Evolutionary conservation across 2,888 invertebrate species (phyloP).

Genomic region (Cantharis rustica): DNA sequence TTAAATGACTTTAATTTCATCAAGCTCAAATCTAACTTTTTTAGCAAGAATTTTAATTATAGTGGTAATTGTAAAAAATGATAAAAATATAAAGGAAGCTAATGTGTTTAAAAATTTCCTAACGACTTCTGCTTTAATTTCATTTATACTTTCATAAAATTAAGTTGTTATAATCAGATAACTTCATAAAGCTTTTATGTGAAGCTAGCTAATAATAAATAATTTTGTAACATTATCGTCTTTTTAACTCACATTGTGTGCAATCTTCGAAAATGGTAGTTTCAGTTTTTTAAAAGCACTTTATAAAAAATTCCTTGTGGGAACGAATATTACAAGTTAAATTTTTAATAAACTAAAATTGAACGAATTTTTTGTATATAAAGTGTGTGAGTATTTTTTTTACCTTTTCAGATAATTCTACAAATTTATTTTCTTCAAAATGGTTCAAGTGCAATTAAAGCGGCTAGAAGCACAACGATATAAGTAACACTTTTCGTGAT

Average conservation of each 20-base stretch:
- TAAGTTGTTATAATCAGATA: slow-evolving; percentile 47
- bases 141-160: slow-evolving; percentile 44
- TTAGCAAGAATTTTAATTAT: not conserved
- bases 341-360: too few species aligned
- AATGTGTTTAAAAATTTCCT: slow-evolving; percentile 44
- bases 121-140: slow-evolving; percentile 48
- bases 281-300: not conserved
- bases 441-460: too few species aligned
- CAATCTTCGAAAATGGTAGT: not conserved
- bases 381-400: too few species aligned
- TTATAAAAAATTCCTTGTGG: too few species aligned
- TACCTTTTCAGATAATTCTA: too few species aligned
- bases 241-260: not conserved
- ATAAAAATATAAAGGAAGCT: slow-evolving; percentile 29
- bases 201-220: slow-evolving; percentile 3
- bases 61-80: slow-evolving; percentile 4
- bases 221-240: not conserved
- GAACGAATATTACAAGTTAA: too few species aligned
- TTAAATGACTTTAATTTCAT: not conserved
- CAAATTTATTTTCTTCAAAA: too few species aligned
- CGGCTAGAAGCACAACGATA: too few species aligned
- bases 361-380: too few species aligned
- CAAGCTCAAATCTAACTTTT: not conserved
- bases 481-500: too few species aligned
- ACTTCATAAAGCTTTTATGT: slow-evolving; percentile 22